Base-by-base conservation (phyloP, 1,140 invertebrate genomes). In the Panagrolaimus sp. region DNA sequence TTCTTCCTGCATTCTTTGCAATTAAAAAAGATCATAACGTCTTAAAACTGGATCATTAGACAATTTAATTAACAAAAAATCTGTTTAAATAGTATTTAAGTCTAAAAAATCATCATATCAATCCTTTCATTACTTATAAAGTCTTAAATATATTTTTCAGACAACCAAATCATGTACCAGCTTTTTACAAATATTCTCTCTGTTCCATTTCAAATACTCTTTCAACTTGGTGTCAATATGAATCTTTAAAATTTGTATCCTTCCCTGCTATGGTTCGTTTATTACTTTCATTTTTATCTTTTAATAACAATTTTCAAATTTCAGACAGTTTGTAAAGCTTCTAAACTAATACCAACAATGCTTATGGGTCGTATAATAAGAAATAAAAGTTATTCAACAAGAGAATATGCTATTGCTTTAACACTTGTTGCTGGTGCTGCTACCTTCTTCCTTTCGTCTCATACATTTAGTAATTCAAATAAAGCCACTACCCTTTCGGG, bases 191-290 rank as follows among this genome's bases (percentile, higher is more conserved):
- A 85, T 98, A 97, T 86, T 91, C 91, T 0, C 98, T 90, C 85
- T 93, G 92, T 83, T 95, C 94, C 0, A 89, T 99, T 75, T 96
- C 93, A 16, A 99, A 99, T 84, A 93, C 97, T 69, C 89, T 98
- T 88, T 96, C 93, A 83, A 94, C 92, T 47, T 98, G 95, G 95
- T 98, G 93, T n/a, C 96, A 99, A 85, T 99, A 99, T 83, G 96
- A 99, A 86, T 95, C 95, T 23, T 86, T 98, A 3, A 98, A 98
- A 85, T 98, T 91, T 86, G 92, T 99, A 73, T 95, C 90, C 79
- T 99, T 98, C 85, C 95, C 95, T 2, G 93, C 92, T 48, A 95
- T 97, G 87, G 91, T 92, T 72, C 16, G 27, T 9, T 14, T 51
- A 42, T 31, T 48, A 1, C 20, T 31, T 75, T 16, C 27, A n/a